Conservation (phyloP, 2,797 vertebrate genomes). For the Ispidina lecontei region DNA sequence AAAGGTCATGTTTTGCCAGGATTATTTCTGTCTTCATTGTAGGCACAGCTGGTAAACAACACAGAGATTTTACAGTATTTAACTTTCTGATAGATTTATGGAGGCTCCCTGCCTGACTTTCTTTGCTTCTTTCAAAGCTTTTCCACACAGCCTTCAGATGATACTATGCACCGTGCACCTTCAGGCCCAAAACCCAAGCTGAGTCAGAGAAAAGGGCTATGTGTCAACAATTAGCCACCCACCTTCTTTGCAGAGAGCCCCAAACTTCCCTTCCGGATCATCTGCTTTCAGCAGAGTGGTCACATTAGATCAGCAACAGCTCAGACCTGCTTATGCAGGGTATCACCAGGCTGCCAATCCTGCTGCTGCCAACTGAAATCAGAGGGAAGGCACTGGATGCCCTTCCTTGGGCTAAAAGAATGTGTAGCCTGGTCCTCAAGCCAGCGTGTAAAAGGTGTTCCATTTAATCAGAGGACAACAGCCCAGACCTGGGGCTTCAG, state of each 20-base stretch:
- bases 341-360: neutral
- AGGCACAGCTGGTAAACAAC: conserved; percentile 69
- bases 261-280: neutral
- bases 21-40: conserved; percentile 57
- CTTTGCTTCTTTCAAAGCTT: conserved; percentile 23
- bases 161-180: neutral
- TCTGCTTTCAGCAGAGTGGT: neutral
- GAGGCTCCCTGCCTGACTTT: conserved; percentile 39
- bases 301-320: neutral
- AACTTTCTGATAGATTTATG: conserved; percentile 64
- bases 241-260: neutral
- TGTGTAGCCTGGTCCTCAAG: rapidly evolving
- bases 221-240: neutral
- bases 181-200: conserved; percentile 13
- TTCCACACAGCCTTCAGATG: conserved; percentile 2
- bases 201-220: neutral
- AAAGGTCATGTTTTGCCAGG: conserved; percentile 67
- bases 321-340: neutral
- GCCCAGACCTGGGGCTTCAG: neutral
- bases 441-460: neutral
- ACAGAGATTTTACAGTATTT: conserved; percentile 69
- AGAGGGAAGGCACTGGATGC: neutral
- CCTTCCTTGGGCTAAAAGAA: neutral
- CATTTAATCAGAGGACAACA: neutral
- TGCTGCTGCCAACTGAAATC: neutral